phyloP scores from a whole-genome alignment of 2,888 invertebrate species.

The Cerceris ruficornis region DNA sequence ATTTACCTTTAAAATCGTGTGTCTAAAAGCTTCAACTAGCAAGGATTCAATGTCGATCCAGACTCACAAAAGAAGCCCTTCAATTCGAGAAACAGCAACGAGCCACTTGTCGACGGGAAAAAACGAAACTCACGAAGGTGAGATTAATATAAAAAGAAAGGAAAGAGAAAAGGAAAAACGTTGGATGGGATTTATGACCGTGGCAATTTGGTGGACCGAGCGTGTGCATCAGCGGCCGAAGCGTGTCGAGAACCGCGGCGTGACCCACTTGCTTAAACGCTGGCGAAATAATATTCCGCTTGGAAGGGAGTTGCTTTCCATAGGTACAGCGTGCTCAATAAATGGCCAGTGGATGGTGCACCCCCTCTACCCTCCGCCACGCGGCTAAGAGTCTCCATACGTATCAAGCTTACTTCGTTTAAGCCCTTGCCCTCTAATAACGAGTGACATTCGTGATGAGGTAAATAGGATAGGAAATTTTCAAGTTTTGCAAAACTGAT shows the following conservation, averaged over 20 bases:
- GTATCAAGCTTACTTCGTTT: too few species aligned
- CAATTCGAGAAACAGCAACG: background rate
- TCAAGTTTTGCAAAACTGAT: too few species aligned
- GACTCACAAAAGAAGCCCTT: background rate
- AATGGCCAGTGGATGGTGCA: background rate
- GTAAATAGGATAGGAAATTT: too few species aligned
- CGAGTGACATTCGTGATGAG: too few species aligned
- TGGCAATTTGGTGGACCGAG: slow-evolving; percentile 48
- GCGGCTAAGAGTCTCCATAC: too few species aligned
- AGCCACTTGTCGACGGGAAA: background rate
- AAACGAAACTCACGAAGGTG: background rate
- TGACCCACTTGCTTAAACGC: slow-evolving; percentile 68
- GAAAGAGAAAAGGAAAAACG: background rate
- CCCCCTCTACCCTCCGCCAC: background rate
- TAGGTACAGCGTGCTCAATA: slow-evolving; percentile 6
- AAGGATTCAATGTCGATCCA: too few species aligned
- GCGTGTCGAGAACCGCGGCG: slow-evolving; percentile 51
- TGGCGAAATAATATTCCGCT: slow-evolving; percentile 66
- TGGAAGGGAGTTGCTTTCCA: slow-evolving; percentile 53
- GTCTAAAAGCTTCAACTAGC: too few species aligned
- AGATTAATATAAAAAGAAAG: slow-evolving; percentile 4
- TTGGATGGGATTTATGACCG: slow-evolving; percentile 28
- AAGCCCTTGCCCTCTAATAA: too few species aligned
- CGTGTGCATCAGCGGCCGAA: slow-evolving; percentile 49
- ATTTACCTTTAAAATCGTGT: too few species aligned